Conservation (phyloP, 2,113 vertebrate species). For the Centropristis striata region DNA sequence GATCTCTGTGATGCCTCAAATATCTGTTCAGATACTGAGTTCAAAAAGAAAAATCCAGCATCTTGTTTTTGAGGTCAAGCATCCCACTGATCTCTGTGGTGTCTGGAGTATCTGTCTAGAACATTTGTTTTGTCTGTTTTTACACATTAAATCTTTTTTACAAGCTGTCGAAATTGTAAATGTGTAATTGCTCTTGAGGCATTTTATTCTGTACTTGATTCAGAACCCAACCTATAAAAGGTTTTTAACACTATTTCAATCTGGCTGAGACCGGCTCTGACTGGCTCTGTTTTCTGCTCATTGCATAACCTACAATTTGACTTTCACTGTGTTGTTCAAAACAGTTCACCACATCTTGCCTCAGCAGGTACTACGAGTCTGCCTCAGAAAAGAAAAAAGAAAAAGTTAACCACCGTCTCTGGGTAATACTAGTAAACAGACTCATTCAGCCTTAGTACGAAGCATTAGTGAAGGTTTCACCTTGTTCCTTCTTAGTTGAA, state of each 20-base stretch:
- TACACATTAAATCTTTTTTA: conserved; percentile 4
- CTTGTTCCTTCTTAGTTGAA: conserved; percentile 53
- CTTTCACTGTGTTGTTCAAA: conserved; percentile 47
- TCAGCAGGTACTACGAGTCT: conserved; percentile 52
- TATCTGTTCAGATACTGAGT: conserved; percentile 21
- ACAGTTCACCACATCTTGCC: conserved; percentile 58
- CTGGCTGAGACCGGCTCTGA: conserved; percentile 53
- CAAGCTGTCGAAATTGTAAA: conserved; percentile 15
- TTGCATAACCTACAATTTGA: conserved; percentile 73
- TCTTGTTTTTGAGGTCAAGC: conserved; percentile 49
- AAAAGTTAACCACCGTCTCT: conserved; percentile 5
- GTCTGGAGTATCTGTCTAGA: conserved; percentile 21
- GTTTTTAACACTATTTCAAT: conserved; percentile 50
- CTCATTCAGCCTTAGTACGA: background rate
- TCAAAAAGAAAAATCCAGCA: no score
- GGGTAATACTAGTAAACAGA: conserved; percentile 1
- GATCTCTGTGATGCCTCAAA: conserved; percentile 14
- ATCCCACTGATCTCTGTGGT: conserved; percentile 14
- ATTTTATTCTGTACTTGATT: conserved; percentile 47
- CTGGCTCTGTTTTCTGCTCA: conserved; percentile 45
- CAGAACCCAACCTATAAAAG: conserved; percentile 25
- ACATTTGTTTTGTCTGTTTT: conserved; percentile 12
- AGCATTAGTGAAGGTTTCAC: conserved; percentile 31
- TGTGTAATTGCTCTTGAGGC: conserved; percentile 25
- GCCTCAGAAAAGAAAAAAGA: conserved; percentile 15